Percentiles rank a stretch among this genome's conserved stretches.
These are phyloP conservation scores for Trichonephila inaurata DNA, from an alignment of 1,140 invertebrate species.

Conservation along the genomic window DNA sequence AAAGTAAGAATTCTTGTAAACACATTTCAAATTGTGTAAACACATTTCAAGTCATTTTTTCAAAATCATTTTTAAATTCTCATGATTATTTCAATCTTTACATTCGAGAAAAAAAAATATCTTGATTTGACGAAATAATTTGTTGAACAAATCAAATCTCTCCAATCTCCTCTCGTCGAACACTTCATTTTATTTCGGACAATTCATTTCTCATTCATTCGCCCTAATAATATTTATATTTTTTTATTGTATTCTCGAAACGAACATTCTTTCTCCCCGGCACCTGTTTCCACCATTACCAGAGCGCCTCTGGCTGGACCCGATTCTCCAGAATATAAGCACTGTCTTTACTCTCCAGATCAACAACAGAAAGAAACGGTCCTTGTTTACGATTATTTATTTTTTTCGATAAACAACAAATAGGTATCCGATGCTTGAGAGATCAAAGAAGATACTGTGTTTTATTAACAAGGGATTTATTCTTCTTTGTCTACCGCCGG, in stretches of 20 bases:
- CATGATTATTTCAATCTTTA: no score
- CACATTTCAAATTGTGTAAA: no score
- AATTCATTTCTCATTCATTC: neutral
- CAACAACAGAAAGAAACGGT: constrained; percentile 34
- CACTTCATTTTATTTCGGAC: neutral
- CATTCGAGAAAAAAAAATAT: no score
- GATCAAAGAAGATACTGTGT: constrained; percentile 62
- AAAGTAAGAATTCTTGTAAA: no score
- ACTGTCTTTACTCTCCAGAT: neutral
- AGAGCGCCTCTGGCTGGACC: neutral
- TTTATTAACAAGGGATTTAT: constrained; percentile 66
- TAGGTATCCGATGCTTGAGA: constrained; percentile 60
- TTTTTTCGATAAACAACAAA: constrained; percentile 61
- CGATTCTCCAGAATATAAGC: neutral
- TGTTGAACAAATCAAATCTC: no score
- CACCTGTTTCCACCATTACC: neutral
- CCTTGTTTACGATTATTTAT: constrained; percentile 41
- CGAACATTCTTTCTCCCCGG: neutral
- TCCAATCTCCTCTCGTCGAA: no score
- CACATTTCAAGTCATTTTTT: no score
- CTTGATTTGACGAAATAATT: no score
- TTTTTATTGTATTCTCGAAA: neutral
- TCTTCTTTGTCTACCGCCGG: constrained; percentile 48
- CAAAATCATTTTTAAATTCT: no score
- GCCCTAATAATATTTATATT: neutral